Conservation (phyloP, 1,140 invertebrate genomes). For the Scaptomyza graminum region DNA sequence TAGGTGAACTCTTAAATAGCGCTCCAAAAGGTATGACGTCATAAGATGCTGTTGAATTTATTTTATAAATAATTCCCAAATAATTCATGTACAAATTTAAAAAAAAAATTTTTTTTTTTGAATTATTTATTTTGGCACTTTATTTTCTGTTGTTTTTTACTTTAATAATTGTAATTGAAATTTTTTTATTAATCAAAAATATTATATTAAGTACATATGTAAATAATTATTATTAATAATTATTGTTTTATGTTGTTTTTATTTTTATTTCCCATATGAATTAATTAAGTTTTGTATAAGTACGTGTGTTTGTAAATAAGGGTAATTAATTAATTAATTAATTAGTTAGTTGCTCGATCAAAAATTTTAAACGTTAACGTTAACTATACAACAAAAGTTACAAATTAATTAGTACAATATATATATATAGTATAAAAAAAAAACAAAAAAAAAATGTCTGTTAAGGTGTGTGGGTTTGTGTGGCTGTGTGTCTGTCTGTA, state of each 20-base stretch:
- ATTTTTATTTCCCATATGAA: slow-evolving; percentile 8
- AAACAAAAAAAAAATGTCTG: slow-evolving; percentile 31
- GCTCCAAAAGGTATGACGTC: too few species aligned
- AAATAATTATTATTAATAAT: slow-evolving; percentile 54
- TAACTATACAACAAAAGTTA: slow-evolving; percentile 53
- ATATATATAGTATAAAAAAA: slow-evolving; percentile 26
- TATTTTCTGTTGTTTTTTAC: slow-evolving; percentile 48
- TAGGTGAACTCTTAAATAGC: too few species aligned
- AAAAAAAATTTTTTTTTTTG: slow-evolving; percentile 16
- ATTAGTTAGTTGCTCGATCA: slow-evolving; percentile 32
- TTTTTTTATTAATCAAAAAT: slow-evolving; percentile 67
- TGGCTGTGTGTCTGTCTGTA: neutral
- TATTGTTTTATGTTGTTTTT: slow-evolving; percentile 40
- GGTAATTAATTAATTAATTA: slow-evolving; percentile 39
- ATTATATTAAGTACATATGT: slow-evolving; percentile 56
- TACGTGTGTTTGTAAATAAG: slow-evolving; percentile 32
- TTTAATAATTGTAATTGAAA: slow-evolving; percentile 51
- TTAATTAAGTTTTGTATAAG: slow-evolving; percentile 26
- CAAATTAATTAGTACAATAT: slow-evolving; percentile 32
- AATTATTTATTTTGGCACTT: slow-evolving; percentile 75
- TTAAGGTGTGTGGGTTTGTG: neutral
- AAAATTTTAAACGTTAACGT: slow-evolving; percentile 25
- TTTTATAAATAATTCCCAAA: too few species aligned
- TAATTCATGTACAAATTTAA: too few species aligned
- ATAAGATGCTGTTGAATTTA: too few species aligned